Conservation (phyloP, 2,113 vertebrate species). For the Spheniscus mendiculus region DNA sequence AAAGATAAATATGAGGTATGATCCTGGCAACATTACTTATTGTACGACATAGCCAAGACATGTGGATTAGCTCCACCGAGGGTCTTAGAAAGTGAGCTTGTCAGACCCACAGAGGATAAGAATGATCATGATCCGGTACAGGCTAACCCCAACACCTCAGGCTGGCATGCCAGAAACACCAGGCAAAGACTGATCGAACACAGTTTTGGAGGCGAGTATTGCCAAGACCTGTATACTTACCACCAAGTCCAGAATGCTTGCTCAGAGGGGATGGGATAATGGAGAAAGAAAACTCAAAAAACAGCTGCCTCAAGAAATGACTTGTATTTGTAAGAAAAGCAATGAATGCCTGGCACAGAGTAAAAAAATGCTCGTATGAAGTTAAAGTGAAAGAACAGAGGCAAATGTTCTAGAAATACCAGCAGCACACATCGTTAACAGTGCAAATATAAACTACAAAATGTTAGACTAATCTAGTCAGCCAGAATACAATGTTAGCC, state of each 20-base stretch:
- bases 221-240: conserved; percentile 74
- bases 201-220: conserved; percentile 69
- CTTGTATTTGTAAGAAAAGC: conserved; percentile 79
- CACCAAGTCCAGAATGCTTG: conserved; percentile 67
- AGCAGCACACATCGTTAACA: conserved; percentile 76
- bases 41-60: conserved; percentile 69
- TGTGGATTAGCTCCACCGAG: conserved; percentile 66
- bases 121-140: conserved; percentile 70
- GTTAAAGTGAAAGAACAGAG: conserved; percentile 74
- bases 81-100: conserved; percentile 61
- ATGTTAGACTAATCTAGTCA: conserved; percentile 77
- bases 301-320: conserved; percentile 77
- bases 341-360: conserved; percentile 77
- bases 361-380: conserved; percentile 75
- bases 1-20: conserved; percentile 65
- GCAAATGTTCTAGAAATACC: conserved; percentile 76
- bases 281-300: conserved; percentile 78
- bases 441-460: conserved; percentile 76
- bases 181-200: conserved; percentile 76
- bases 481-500: conserved; percentile 75
- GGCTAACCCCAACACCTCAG: conserved; percentile 73
- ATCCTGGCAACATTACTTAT: conserved; percentile 71
- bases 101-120: conserved; percentile 73
- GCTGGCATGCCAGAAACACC: conserved; percentile 77
- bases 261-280: conserved; percentile 65